These are phyloP conservation scores for Athetis lepigone DNA, from an alignment of 2,888 invertebrate genomes.

Conservation along the genomic window DNA sequence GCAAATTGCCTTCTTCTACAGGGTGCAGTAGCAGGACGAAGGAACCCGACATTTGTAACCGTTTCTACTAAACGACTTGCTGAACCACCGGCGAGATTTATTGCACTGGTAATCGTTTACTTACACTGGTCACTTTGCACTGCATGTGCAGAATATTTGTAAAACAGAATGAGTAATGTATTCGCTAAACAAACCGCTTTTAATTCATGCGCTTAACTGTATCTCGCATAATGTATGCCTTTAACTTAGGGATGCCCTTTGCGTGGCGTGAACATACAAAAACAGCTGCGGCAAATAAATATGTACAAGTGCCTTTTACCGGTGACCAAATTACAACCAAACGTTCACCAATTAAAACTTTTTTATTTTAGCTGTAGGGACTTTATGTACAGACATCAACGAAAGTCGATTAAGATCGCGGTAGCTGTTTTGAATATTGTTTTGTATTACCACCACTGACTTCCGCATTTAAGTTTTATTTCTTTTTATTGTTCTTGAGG, in stretches of 20 bases:
- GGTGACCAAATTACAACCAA: background rate
- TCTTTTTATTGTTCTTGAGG: too few relatives aligned
- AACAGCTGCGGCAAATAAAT: slow-evolving; percentile 12
- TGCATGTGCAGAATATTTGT: slow-evolving; percentile 20
- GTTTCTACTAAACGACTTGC: slow-evolving; percentile 52
- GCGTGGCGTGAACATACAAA: background rate
- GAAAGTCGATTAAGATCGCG: too few relatives aligned
- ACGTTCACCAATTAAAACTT: slow-evolving; percentile 16
- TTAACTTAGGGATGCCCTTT: slow-evolving; percentile 5
- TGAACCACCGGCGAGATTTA: slow-evolving; percentile 50
- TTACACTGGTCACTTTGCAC: slow-evolving; percentile 46
- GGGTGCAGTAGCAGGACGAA: slow-evolving; percentile 10
- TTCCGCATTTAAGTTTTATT: too few relatives aligned
- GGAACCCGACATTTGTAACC: slow-evolving; percentile 58
- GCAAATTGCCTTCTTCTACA: slow-evolving; percentile 30
- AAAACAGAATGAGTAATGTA: slow-evolving; percentile 44
- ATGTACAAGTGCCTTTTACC: slow-evolving; percentile 10
- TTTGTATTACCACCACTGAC: too few relatives aligned
- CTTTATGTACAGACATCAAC: too few relatives aligned
- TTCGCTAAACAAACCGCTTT: slow-evolving; percentile 20
- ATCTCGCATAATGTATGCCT: slow-evolving; percentile 1
- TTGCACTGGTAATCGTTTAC: slow-evolving; percentile 44
- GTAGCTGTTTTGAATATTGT: too few relatives aligned
- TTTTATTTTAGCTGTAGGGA: too few relatives aligned
- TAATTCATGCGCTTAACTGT: slow-evolving; percentile 30